Base-by-base conservation (phyloP, 2,797 vertebrate genomes). In the Parauchenoglanis ngamensis region DNA sequence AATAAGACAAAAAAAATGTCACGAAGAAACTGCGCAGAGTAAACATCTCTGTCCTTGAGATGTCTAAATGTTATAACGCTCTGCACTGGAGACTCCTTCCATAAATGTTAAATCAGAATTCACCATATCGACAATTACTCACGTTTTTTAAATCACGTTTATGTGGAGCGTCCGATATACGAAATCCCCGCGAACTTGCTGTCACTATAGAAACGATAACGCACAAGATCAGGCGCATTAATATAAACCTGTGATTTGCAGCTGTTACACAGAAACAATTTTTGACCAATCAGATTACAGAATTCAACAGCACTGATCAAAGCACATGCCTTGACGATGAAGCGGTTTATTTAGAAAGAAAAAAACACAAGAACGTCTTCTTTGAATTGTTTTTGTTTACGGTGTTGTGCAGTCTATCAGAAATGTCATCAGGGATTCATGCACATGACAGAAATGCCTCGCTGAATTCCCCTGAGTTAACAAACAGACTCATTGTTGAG, bases 401-500 rank as follows among this genome's bases (percentile, higher is more conserved):
- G n/a, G 78, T 63, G 57, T 81, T 12, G 7, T 67, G 15, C 11
- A 8, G 82, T 78, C 44, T 35, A 46, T 59, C 46, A n/a, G n/a
- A 59, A 73, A 81, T 44, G 80, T 12, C 28, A 85, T 31, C 63
- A 56, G 73, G 52, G 61, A 86, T 89, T 49, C 84, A 73, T 52
- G 19, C 83, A 63, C 85, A 17, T 79, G 75, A 88, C 46, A 44
- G 40, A 88, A 76, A 81, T 65, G 59, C 31, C 83, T 83, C 57
- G 44, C 52, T 88, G 88, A 83, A 31, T 89, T 88, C 79, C 83
- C 86, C 87, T 67, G 25, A 15, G 70, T 52, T 78, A 85, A 89
- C 87, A 91, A 87, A 40, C 46, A 35, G 40, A 23, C 70, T 65
- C 78, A 54, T 91, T 88, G 89, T 91, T 52, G 77, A 28, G 89